These are phyloP conservation scores for Conops quadrifasciatus DNA, from an alignment of 2,888 invertebrate genomes.

Conservation along the genomic window DNA sequence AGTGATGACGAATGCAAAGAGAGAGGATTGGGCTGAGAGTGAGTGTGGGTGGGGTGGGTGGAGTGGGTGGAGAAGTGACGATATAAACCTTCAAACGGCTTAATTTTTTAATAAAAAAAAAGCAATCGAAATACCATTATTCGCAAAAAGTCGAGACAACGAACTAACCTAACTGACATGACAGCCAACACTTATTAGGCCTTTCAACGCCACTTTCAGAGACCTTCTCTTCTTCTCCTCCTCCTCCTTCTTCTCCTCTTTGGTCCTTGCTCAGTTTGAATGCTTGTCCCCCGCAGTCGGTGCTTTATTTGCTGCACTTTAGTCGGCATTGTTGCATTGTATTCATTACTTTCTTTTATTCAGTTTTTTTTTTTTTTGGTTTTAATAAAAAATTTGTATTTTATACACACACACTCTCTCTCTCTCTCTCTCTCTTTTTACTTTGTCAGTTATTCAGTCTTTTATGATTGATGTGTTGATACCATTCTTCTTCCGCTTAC, in stretches of 20 bases:
- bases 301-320: too few relatives aligned
- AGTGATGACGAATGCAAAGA: not conserved
- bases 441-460: not conserved
- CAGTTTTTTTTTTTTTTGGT: constrained; percentile 21
- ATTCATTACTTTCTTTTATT: constrained; percentile 27
- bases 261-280: constrained; percentile 34
- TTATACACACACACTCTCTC: constrained; percentile 18
- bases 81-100: not conserved
- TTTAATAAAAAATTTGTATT: constrained; percentile 34
- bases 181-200: constrained; percentile 7
- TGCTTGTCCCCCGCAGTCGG: constrained; percentile 25
- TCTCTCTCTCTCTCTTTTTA: too few relatives aligned
- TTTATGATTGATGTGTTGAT: constrained; percentile 41
- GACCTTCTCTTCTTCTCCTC: not conserved
- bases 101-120: not conserved
- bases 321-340: not conserved
- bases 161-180: not conserved
- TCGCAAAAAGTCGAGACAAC: not conserved
- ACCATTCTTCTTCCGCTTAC: constrained; percentile 23
- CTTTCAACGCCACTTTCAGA: not conserved
- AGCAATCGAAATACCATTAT: too few relatives aligned
- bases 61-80: too few relatives aligned
- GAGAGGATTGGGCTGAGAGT: too few relatives aligned
- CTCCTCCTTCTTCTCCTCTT: constrained; percentile 1
- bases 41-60: too few relatives aligned